A percentile compares a stretch with the other conserved stretches of the same genome.
These are phyloP conservation scores for Nomia melanderi DNA, from an alignment of 1,140 invertebrate genomes.

Conservation along the genomic window DNA sequence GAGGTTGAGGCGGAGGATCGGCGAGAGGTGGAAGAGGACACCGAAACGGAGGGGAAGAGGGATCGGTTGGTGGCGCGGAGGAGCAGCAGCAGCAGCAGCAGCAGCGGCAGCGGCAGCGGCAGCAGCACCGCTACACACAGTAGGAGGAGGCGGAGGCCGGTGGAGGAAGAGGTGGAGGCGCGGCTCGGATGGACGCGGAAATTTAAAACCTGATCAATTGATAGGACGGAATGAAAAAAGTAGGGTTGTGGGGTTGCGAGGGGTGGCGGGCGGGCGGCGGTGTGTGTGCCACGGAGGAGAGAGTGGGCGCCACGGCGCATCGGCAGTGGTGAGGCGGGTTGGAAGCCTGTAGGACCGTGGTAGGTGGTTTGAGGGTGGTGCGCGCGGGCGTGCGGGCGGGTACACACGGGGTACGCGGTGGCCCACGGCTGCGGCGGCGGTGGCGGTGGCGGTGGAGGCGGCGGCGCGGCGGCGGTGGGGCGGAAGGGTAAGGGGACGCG, in stretches of 20 bases:
- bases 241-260: constrained; percentile 78
- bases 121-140: constrained; percentile 45
- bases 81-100: constrained; percentile 5
- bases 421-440: constrained; percentile 48
- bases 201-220: constrained; percentile 82
- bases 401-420: constrained; percentile 49
- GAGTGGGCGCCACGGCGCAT: constrained; percentile 61
- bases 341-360: constrained; percentile 50
- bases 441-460: too few species aligned
- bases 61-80: constrained; percentile 51
- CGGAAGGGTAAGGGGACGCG: constrained; percentile 26
- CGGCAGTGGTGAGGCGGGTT: constrained; percentile 54
- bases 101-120: too few species aligned
- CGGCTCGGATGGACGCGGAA: constrained; percentile 79
- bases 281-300: too few species aligned
- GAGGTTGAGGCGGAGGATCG: constrained; percentile 48
- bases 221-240: constrained; percentile 82
- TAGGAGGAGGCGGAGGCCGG: constrained; percentile 60
- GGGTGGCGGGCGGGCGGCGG: constrained; percentile 59
- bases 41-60: constrained; percentile 6
- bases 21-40: constrained; percentile 56
- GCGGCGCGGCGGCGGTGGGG: too few species aligned
- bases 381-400: constrained; percentile 37
- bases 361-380: constrained; percentile 47
- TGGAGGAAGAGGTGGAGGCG: constrained; percentile 70